Evolutionary conservation across 2,888 invertebrate genomes (phyloP).

Genomic region (Adineta ricciae): DNA sequence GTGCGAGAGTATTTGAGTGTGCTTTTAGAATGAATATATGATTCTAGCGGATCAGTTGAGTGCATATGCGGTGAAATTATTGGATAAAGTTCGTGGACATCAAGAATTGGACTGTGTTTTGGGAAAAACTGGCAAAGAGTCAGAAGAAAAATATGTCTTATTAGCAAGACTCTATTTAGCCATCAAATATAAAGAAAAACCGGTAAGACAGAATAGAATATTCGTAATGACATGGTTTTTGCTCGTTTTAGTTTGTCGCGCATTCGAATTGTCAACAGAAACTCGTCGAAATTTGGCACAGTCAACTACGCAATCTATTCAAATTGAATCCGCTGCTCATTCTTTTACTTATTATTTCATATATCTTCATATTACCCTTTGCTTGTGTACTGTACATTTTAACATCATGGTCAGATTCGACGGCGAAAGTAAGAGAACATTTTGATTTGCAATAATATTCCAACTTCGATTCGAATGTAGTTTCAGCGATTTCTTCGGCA

Average conservation of each 20-base stretch:
- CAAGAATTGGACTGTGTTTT: constrained; percentile 45
- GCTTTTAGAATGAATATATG: constrained; percentile 42
- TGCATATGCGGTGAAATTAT: constrained; percentile 44
- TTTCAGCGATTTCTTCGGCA: constrained; percentile 40
- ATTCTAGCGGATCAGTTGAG: constrained; percentile 42
- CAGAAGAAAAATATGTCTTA: constrained; percentile 40
- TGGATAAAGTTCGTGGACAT: constrained; percentile 45
- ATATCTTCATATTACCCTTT: constrained; percentile 44
- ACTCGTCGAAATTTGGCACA: constrained; percentile 44
- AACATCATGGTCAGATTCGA: constrained; percentile 42
- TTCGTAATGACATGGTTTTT: background rate
- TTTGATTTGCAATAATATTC: no score
- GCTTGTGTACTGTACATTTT: constrained; percentile 41
- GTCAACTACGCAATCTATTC: constrained; percentile 39
- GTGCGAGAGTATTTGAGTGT: background rate
- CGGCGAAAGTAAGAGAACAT: constrained; percentile 41
- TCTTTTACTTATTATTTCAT: constrained; percentile 37
- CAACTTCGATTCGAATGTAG: constrained; percentile 34
- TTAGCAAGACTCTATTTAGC: constrained; percentile 45
- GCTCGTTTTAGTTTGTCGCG: constrained; percentile 43
- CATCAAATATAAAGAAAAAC: constrained; percentile 44
- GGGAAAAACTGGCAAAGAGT: constrained; percentile 42
- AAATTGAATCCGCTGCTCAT: constrained; percentile 38
- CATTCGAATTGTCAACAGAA: constrained; percentile 48
- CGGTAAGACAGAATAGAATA: constrained; percentile 37